Base-by-base conservation (phyloP, 2,888 invertebrate genomes). In the Camponotus fellah region DNA sequence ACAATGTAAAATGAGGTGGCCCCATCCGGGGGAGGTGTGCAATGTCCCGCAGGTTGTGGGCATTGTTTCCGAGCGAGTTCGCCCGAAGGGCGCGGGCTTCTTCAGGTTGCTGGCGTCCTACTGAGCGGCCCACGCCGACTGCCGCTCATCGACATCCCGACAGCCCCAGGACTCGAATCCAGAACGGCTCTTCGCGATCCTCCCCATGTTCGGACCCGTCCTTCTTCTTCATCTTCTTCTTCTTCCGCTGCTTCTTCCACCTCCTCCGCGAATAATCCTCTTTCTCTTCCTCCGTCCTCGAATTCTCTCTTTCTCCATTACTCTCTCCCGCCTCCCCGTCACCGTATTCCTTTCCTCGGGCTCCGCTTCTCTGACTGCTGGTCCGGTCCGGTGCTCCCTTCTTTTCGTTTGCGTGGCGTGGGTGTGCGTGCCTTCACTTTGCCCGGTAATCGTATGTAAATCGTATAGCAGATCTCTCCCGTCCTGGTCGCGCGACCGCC, bases 371-470 rank as follows among this genome's bases (percentile, higher is more conserved):
- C 80, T 56, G 83, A 87, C 87, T 87, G 89, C 86, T 84, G 86
- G 82, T 83, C 72, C 86, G 83, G 77, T 74, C 85, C 85, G 77
- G 62, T 76, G 69, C 86, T 85, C 88, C 85, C 83, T 87, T 85
- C 87, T 87, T 87, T 90, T 87, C 89, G 85, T 88, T 91, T 89
- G 90, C 90, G 86, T 92, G 91, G 93, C 93, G 93, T 93, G 93
- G 93, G 93, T 93, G 94, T 93, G 93, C 93, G 93, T 92, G 94
- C 92, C 92, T 93, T 92, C 92, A 92, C 91, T 92, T 92, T 91
- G 92, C 91, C 91, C 89, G 91, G 92, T 94, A 94, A 94, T 94
- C 94, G 93, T 94, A 94, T 94, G 94, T 93, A 94, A 94, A 94
- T 94, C 94, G 93, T 91, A 92, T 92, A 91, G 93, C 91, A 90